A percentile compares a stretch with the other conserved stretches of the same genome.
Conservation (phyloP, 2,113 vertebrate species). For the Hystrix cristata region DNA sequence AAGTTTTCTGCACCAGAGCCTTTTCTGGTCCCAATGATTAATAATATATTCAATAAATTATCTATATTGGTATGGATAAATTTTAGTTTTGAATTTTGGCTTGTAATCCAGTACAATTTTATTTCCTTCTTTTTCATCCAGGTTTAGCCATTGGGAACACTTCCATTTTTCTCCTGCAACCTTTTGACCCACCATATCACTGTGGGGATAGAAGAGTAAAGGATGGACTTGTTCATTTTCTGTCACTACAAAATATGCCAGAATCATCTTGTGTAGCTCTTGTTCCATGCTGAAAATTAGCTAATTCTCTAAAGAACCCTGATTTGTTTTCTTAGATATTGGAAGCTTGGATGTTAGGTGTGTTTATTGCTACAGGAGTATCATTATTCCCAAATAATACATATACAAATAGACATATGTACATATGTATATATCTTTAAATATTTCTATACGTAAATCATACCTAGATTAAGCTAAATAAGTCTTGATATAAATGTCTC, state of each 20-base stretch:
- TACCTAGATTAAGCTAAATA: not conserved
- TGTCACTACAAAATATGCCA: not conserved
- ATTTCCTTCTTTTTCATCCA: not conserved
- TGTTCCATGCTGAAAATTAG: not conserved
- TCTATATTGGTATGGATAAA: not conserved
- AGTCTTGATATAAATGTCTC: not conserved
- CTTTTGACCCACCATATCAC: not conserved
- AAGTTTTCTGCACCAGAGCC: not conserved
- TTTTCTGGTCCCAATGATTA: not conserved
- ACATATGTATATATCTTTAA: not conserved
- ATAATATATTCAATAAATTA: not conserved
- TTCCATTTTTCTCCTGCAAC: not conserved
- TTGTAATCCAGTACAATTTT: not conserved
- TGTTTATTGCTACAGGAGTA: not conserved
- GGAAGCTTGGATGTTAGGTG: not conserved
- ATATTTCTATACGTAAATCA: not conserved
- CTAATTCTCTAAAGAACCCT: not conserved
- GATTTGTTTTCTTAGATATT: not conserved
- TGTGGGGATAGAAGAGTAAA: rapidly evolving
- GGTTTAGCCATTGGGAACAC: not conserved
- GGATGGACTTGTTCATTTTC: not conserved
- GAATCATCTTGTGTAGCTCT: not conserved
- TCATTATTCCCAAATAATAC: not conserved
- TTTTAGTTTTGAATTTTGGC: not conserved
- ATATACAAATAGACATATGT: not conserved